These are phyloP conservation scores for Enteromius trimaculatus DNA, from an alignment of 2,797 vertebrate species.

Conservation along the genomic window DNA sequence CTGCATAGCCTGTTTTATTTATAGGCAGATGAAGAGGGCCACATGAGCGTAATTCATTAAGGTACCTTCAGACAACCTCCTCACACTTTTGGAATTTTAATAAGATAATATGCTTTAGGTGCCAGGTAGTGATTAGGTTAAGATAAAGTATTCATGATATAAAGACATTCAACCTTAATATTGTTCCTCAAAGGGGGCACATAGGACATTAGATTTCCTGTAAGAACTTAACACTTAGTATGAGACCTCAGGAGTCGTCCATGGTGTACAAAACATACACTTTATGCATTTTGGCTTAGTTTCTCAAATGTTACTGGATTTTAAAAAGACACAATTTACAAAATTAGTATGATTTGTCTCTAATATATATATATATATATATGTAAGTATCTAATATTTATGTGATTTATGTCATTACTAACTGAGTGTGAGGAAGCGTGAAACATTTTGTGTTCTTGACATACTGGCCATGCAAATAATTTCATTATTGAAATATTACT, in stretches of 20 bases:
- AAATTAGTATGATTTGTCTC: neutral
- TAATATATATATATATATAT: too few species aligned
- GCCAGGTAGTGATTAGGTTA: slow-evolving; percentile 34
- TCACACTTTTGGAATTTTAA: slow-evolving; percentile 37
- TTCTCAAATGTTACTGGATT: neutral
- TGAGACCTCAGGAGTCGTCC: neutral
- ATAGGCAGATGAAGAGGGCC: slow-evolving; percentile 9
- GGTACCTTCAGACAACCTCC: slow-evolving; percentile 20
- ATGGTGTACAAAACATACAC: neutral
- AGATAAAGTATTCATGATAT: slow-evolving; percentile 32
- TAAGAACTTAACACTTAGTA: neutral
- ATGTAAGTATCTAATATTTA: too few species aligned
- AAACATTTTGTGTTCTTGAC: too few species aligned
- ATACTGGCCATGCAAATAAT: neutral
- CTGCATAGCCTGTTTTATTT: slow-evolving; percentile 32
- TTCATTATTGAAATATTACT: neutral
- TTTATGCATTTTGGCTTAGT: neutral
- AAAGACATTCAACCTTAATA: slow-evolving; percentile 20
- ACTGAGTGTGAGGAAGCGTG: too few species aligned
- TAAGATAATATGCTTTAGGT: slow-evolving; percentile 15
- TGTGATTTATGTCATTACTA: too few species aligned
- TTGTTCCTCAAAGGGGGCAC: neutral
- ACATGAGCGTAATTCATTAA: slow-evolving; percentile 39
- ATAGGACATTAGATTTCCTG: neutral
- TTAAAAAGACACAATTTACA: neutral